Evolutionary conservation across 2,888 invertebrate species (phyloP).

Genomic region (Notodonta ziczac): DNA sequence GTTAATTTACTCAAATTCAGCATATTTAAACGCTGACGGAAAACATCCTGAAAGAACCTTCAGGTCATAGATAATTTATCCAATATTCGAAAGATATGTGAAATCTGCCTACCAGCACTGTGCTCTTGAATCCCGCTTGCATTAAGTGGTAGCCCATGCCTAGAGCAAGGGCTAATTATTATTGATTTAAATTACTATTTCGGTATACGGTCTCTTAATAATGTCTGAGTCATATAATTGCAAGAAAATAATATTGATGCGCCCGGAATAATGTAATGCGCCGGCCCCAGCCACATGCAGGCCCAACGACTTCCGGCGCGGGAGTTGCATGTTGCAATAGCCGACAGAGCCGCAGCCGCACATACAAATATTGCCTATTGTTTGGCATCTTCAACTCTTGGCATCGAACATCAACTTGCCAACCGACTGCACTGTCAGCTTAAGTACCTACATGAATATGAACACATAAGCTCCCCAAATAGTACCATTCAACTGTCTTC

Average conservation of each 20-base stretch:
- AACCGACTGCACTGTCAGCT: conserved; percentile 71
- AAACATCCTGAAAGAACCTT: no score
- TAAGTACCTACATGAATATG: conserved; percentile 77
- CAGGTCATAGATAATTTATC: no score
- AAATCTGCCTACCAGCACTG: no score
- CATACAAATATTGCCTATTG: conserved; percentile 77
- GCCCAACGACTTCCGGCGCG: conserved; percentile 70
- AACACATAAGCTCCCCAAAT: conserved; percentile 56
- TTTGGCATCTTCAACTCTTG: conserved; percentile 81
- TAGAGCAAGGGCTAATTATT: no score
- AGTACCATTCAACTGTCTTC: conserved; percentile 47
- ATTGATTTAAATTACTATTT: no score
- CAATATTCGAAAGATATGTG: no score
- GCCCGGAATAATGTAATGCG: conserved; percentile 12
- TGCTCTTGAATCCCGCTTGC: no score
- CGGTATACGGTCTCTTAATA: not conserved
- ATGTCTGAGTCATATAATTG: conserved; percentile 9
- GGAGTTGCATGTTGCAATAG: conserved; percentile 64
- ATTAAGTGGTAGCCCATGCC: no score
- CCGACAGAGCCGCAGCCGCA: conserved; percentile 57
- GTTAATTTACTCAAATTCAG: no score
- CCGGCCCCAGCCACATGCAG: conserved; percentile 36
- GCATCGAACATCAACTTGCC: conserved; percentile 71
- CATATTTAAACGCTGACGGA: no score
- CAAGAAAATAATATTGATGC: conserved; percentile 18